phyloP scores from a whole-genome alignment of 2,113 vertebrate species.

The Trematomus loennbergii region DNA sequence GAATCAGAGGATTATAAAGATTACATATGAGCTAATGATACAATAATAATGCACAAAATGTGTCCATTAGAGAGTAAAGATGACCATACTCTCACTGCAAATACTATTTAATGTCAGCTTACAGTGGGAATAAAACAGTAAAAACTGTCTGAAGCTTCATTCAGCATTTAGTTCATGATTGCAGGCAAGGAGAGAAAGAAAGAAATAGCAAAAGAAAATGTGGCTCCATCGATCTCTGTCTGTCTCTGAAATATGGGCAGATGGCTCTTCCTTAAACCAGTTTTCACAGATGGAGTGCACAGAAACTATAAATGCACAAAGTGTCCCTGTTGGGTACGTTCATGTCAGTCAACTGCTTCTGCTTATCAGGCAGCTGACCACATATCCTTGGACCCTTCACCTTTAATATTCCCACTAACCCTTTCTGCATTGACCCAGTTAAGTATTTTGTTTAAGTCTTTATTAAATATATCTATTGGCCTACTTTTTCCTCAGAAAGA shows the following conservation, averaged over 20 bases:
- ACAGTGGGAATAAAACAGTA: constrained; percentile 16
- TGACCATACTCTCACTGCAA: not conserved
- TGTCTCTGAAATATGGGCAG: not conserved
- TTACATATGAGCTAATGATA: not conserved
- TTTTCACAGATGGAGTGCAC: constrained; percentile 1
- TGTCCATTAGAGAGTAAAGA: not conserved
- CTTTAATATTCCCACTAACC: constrained; percentile 21
- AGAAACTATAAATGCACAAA: constrained; percentile 11
- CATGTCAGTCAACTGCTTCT: not conserved
- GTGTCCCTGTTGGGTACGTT: not conserved
- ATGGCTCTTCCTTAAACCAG: no score
- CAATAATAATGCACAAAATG: not conserved
- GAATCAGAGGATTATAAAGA: not conserved
- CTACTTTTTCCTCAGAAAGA: constrained; percentile 6
- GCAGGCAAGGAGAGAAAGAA: constrained; percentile 15
- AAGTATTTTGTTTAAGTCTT: constrained; percentile 15
- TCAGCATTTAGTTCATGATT: constrained; percentile 9
- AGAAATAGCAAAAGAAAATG: not conserved
- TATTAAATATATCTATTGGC: constrained; percentile 11
- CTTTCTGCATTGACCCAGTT: constrained; percentile 10
- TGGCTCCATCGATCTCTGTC: constrained; percentile 34
- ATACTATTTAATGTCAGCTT: no score
- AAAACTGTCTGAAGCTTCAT: not conserved
- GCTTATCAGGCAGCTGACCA: not conserved
- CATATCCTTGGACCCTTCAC: constrained; percentile 23